A percentile compares a stretch with the other conserved stretches of the same genome.
These are phyloP conservation scores for Drosophila prostipennis DNA, from an alignment of 2,888 invertebrate species.

Conservation along the genomic window DNA sequence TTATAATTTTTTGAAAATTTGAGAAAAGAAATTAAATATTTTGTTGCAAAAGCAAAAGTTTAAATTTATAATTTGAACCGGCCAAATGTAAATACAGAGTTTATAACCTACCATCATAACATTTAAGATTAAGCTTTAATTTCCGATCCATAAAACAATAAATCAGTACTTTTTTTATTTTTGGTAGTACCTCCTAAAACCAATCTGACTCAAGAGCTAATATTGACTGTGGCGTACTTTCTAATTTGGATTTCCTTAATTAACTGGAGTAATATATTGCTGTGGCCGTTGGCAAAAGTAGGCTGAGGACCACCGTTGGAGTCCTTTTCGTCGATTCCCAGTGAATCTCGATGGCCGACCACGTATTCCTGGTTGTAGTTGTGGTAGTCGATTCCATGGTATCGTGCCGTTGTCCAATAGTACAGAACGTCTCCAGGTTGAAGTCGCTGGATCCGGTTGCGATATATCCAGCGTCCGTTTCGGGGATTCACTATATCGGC, in stretches of 20 bases:
- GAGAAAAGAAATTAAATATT: too few relatives aligned
- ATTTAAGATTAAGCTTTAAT: too few relatives aligned
- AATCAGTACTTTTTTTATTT: too few relatives aligned
- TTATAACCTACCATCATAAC: too few relatives aligned
- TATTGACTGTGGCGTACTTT: not conserved
- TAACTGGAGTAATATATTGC: conserved; percentile 49
- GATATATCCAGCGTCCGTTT: conserved; percentile 88
- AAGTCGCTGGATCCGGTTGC: conserved; percentile 86
- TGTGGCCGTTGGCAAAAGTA: conserved; percentile 49
- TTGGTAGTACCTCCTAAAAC: not conserved
- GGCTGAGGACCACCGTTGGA: conserved; percentile 18
- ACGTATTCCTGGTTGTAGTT: conserved; percentile 56
- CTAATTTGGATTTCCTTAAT: not conserved
- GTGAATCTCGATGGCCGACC: conserved; percentile 28
- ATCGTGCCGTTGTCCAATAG: conserved; percentile 90
- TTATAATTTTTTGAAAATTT: too few relatives aligned
- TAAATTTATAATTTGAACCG: too few relatives aligned
- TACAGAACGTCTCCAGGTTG: conserved; percentile 88
- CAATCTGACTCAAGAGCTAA: not conserved
- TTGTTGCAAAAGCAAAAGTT: too few relatives aligned
- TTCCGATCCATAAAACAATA: too few relatives aligned
- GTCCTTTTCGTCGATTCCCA: conserved; percentile 29
- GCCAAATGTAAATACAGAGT: too few relatives aligned
- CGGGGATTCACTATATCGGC: conserved; percentile 87
- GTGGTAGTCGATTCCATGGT: conserved; percentile 88